phyloP scores from a whole-genome alignment of 92 coral and sea anemone genomes.

The Zoanthus gigantus region DNA sequence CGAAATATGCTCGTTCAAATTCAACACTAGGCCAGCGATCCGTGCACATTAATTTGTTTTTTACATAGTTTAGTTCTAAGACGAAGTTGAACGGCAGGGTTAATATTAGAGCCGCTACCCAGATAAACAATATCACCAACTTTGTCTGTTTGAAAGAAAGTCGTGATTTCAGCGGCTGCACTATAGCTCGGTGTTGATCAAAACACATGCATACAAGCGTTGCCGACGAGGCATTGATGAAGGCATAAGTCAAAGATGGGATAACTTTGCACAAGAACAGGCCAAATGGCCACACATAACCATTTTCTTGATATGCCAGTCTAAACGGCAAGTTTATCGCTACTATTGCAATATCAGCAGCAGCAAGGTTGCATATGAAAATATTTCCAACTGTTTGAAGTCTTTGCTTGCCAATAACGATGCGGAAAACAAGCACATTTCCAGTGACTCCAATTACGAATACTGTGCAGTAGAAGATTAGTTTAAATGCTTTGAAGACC shows the following conservation, averaged over 20 bases:
- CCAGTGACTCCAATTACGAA: conserved; percentile 84
- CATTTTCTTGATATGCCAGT: conserved; percentile 89
- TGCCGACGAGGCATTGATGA: conserved; percentile 89
- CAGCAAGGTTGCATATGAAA: conserved; percentile 89
- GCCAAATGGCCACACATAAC: conserved; percentile 94
- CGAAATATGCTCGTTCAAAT: conserved; percentile 78
- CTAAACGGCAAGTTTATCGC: conserved; percentile 88
- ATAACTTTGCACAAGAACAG: conserved; percentile 80
- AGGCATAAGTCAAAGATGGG: conserved; percentile 82
- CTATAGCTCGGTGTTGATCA: conserved; percentile 78
- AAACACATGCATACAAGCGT: conserved; percentile 78
- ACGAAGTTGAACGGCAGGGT: conserved; percentile 82
- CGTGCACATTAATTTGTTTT: conserved; percentile 75
- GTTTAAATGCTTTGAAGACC: conserved; percentile 69
- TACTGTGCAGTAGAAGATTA: conserved; percentile 75
- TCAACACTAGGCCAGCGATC: conserved; percentile 85
- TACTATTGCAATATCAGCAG: conserved; percentile 90
- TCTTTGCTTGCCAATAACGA: conserved; percentile 74
- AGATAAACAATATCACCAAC: conserved; percentile 57
- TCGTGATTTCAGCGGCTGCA: conserved; percentile 66
- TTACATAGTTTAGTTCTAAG: conserved; percentile 56
- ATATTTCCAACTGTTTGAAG: conserved; percentile 83
- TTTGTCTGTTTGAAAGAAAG: conserved; percentile 72
- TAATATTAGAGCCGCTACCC: conserved; percentile 66
- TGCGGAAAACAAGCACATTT: conserved; percentile 80